Conservation (phyloP, 2,797 vertebrate genomes). For the Pangasius djambal region DNA sequence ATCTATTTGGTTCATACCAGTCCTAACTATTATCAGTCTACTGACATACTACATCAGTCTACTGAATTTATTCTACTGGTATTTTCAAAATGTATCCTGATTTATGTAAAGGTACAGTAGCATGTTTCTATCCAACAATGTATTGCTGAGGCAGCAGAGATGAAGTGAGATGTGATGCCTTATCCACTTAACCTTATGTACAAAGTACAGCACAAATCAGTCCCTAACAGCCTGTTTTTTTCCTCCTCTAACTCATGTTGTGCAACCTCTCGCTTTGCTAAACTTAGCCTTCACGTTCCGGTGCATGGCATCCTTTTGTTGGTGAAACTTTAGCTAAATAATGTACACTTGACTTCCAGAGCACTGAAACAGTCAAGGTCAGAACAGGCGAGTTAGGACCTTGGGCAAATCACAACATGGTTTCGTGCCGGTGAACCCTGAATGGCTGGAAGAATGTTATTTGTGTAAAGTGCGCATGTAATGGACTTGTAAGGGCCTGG, state of each 20-base stretch:
- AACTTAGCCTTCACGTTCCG: conserved; percentile 39
- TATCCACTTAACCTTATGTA: background rate
- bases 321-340: conserved; percentile 60
- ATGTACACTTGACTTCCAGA: conserved; percentile 49
- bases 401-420: conserved; percentile 51
- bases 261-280: conserved; percentile 29
- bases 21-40: background rate
- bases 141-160: background rate
- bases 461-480: conserved; percentile 78
- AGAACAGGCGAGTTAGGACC: conserved; percentile 62
- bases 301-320: conserved; percentile 33
- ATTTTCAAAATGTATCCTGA: background rate
- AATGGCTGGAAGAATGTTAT: conserved; percentile 71
- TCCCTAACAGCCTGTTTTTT: background rate
- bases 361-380: conserved; percentile 67
- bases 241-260: conserved; percentile 10
- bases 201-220: background rate
- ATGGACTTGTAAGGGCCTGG: conserved; percentile 74
- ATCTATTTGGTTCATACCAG: background rate
- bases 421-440: conserved; percentile 69
- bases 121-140: background rate
- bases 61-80: background rate
- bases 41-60: background rate
- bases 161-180: background rate
- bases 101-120: background rate